These are phyloP conservation scores for Carapus acus DNA, from an alignment of 2,797 vertebrate species.

Conservation along the genomic window DNA sequence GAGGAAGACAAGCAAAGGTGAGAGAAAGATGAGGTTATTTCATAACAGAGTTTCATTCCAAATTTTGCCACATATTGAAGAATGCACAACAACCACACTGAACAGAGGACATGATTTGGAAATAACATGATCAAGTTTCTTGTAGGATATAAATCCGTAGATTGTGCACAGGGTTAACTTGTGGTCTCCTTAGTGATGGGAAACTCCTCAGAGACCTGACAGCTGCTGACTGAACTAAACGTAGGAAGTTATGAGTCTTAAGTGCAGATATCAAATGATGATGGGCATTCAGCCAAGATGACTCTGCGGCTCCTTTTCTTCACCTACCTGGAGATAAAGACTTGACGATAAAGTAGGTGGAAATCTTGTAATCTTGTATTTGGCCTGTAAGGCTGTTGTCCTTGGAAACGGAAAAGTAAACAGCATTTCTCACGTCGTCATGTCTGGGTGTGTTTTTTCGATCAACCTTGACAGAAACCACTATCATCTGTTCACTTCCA, in stretches of 20 bases:
- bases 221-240: constrained; percentile 28
- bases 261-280: constrained; percentile 15
- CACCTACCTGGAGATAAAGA: constrained; percentile 4
- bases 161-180: constrained; percentile 15
- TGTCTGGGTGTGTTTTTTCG: constrained; percentile 14
- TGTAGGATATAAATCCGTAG: constrained; percentile 43
- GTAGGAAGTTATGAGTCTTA: constrained; percentile 24
- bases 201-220: constrained; percentile 5
- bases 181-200: constrained; percentile 32
- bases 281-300: constrained; percentile 8
- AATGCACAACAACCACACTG: constrained; percentile 26
- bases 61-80: constrained; percentile 51
- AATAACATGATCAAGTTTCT: constrained; percentile 53
- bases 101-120: constrained; percentile 67
- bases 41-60: constrained; percentile 54
- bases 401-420: neutral
- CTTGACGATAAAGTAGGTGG: neutral
- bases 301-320: constrained; percentile 1
- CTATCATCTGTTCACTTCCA: constrained; percentile 37
- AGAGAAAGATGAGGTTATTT: constrained; percentile 42
- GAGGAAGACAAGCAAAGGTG: constrained; percentile 31
- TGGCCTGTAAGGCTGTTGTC: neutral
- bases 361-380: constrained; percentile 4
- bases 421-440: constrained; percentile 5
- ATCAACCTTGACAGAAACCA: constrained; percentile 30